These are phyloP conservation scores for Pyrrhosoma nymphula DNA, from an alignment of 2,888 invertebrate species.

Conservation along the genomic window DNA sequence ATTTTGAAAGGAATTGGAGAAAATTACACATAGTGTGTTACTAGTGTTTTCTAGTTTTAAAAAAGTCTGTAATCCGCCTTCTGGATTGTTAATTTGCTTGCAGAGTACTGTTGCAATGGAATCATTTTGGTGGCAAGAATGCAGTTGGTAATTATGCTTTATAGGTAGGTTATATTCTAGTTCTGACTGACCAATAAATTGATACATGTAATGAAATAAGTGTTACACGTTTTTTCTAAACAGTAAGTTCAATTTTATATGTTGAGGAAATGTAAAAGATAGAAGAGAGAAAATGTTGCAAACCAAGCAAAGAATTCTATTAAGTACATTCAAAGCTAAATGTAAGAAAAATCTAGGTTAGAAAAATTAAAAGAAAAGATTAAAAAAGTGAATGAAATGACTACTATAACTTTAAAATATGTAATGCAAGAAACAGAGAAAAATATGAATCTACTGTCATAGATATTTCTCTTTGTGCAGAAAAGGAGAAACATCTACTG, in stretches of 20 bases:
- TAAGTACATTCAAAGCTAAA: background rate
- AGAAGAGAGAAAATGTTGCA: background rate
- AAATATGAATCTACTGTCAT: background rate
- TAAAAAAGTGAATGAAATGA: background rate
- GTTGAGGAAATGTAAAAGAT: background rate
- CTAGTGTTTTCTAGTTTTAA: too few relatives aligned
- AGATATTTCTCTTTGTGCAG: background rate
- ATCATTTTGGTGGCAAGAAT: background rate
- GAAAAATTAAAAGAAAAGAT: background rate
- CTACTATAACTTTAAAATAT: background rate
- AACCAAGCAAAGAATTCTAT: slow-evolving; percentile 13
- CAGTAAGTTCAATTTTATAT: background rate
- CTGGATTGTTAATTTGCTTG: background rate
- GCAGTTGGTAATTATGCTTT: background rate
- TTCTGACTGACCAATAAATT: background rate
- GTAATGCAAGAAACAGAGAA: background rate
- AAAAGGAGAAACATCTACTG: background rate
- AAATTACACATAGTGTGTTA: too few relatives aligned
- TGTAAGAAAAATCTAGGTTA: background rate
- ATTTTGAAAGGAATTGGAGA: background rate
- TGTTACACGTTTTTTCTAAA: background rate
- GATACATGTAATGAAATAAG: background rate
- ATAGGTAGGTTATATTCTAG: background rate
- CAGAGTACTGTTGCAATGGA: background rate
- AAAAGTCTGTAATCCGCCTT: too few relatives aligned